These are phyloP conservation scores for Pocillopora grandis DNA, from an alignment of 92 coral and sea anemone species.

Conservation along the genomic window DNA sequence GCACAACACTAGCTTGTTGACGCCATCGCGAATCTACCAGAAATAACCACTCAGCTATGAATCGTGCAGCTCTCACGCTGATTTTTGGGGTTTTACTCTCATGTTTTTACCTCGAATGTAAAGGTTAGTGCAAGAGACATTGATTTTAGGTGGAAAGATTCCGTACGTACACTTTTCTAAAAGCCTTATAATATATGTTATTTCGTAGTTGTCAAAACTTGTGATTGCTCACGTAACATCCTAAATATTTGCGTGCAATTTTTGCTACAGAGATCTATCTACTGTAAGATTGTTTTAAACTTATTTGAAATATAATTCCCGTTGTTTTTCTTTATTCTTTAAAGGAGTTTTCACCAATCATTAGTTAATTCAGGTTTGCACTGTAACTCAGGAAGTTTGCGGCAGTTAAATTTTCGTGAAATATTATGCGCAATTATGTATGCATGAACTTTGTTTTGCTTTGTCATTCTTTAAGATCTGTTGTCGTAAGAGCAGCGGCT, in stretches of 20 bases:
- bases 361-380: no score
- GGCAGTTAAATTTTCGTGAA: no score
- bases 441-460: no score
- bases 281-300: neutral
- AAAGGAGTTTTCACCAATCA: no score
- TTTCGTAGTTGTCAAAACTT: no score
- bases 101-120: slow-evolving; percentile 10
- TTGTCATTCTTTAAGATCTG: neutral
- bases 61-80: neutral
- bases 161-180: neutral
- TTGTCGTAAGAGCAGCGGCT: neutral
- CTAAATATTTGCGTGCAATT: neutral
- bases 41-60: slow-evolving; percentile 2
- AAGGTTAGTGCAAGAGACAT: neutral
- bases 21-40: neutral
- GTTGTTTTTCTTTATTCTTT: no score
- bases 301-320: neutral
- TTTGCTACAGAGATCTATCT: neutral
- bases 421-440: no score
- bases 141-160: neutral
- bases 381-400: no score
- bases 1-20: slow-evolving; percentile 2
- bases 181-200: no score
- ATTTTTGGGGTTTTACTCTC: slow-evolving; percentile 15
- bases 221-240: neutral